A percentile compares a stretch with the other conserved stretches of the same genome.
Evolutionary conservation across 2,797 vertebrate species (phyloP).

Genomic region (Ambastaia sidthimunki): DNA sequence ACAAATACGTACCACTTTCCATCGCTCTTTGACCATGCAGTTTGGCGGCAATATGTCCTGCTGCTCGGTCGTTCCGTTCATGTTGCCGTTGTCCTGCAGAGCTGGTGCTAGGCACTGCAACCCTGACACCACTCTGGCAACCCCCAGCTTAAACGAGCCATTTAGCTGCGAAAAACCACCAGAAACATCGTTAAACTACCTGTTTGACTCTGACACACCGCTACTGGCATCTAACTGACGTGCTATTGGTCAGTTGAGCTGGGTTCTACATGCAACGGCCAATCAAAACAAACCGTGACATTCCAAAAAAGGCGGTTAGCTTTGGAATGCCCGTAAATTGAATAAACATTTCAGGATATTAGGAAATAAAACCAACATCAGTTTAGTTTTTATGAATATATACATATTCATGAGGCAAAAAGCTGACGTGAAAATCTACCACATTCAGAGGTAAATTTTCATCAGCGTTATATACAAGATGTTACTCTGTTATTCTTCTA

Average conservation of each 20-base stretch:
- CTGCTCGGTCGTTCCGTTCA: slow-evolving; percentile 96
- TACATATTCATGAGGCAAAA: slow-evolving; percentile 19
- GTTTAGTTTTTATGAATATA: slow-evolving; percentile 12
- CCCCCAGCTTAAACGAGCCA: slow-evolving; percentile 94
- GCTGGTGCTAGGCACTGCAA: slow-evolving; percentile 96
- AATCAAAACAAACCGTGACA: slow-evolving; percentile 32
- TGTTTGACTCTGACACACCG: background rate
- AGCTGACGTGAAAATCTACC: slow-evolving; percentile 23
- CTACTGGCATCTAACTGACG: background rate
- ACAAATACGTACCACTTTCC: slow-evolving; percentile 94
- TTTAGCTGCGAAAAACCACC: slow-evolving; percentile 84
- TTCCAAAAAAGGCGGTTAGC: slow-evolving; percentile 36
- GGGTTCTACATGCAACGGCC: slow-evolving; percentile 40
- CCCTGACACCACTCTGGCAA: slow-evolving; percentile 89
- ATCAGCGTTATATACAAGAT: slow-evolving; percentile 1
- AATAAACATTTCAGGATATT: background rate
- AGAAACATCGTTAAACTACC: slow-evolving; percentile 9
- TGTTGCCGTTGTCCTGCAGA: slow-evolving; percentile 96
- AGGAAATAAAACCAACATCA: background rate
- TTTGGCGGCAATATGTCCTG: slow-evolving; percentile 96
- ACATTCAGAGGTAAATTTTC: background rate
- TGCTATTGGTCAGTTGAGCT: slow-evolving; percentile 38
- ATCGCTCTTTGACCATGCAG: slow-evolving; percentile 98
- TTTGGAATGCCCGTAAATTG: slow-evolving; percentile 34
- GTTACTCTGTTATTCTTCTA: background rate